Conservation (phyloP, 2,113 vertebrate genomes). For the Paracyprichromis sp. region DNA sequence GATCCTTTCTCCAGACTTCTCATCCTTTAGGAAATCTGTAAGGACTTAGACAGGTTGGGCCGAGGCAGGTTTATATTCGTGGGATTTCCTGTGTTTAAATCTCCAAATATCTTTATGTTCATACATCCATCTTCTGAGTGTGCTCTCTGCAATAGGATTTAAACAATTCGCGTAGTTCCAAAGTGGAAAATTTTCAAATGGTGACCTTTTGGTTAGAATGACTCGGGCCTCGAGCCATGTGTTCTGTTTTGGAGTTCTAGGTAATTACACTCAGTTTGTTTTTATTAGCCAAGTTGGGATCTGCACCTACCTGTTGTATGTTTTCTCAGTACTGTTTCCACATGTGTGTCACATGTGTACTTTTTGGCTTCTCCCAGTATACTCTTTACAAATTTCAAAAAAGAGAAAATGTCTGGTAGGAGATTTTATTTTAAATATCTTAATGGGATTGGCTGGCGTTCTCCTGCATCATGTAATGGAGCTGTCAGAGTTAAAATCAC, state of each 20-base stretch:
- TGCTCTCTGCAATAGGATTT: not conserved
- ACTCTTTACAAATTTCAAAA: not conserved
- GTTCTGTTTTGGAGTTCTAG: not conserved
- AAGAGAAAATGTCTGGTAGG: not conserved
- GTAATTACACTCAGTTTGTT: not conserved
- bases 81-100: not conserved
- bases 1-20: not conserved
- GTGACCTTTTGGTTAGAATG: not conserved
- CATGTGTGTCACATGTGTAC: not conserved
- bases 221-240: not conserved
- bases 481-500: constrained; percentile 31
- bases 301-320: not conserved
- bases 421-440: not conserved
- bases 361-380: not conserved
- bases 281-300: not conserved
- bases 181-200: not conserved
- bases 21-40: not conserved
- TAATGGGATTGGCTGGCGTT: constrained; percentile 16
- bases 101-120: not conserved
- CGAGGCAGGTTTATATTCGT: not conserved
- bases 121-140: not conserved
- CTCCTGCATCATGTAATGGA: constrained; percentile 14
- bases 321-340: constrained; percentile 8
- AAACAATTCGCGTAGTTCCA: not conserved
- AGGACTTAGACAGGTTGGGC: not conserved